Evolutionary conservation across 2,888 invertebrate species (phyloP), one percentile per base, ranked within the genome.

Genomic region (Neria commutata): DNA sequence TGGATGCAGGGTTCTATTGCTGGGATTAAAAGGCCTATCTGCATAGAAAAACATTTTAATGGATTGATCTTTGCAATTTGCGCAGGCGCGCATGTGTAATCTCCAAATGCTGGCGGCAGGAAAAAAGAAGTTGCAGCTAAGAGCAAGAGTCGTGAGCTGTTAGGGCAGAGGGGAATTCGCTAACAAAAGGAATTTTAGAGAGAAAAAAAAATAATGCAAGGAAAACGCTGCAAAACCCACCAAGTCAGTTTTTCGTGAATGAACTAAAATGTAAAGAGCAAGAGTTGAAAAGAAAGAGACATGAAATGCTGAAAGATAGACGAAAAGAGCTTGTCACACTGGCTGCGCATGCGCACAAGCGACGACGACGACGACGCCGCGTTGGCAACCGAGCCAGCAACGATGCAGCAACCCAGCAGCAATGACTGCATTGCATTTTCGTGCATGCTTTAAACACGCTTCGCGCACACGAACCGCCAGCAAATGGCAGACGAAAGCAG

Each of bases 311-410:
- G n/a, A n/a, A n/a, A n/a, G n/a, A n/a, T 25, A 53, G n/a, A 54
- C 47, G 16, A 45, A 21, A 58, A 60, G 72, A 71, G 68, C 67
- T 67, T 71, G 73, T 70, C 71, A 70, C 73, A 70, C 64, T 68
- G 63, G 67, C 62, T 62, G 67, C 66, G 62, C 69, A 67, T 61
- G 69, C 61, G 62, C 67, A 61, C 8, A 37, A 37, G n/a, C n/a
- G 24, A 49, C 26, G 24, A n/a, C n/a, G n/a, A n/a, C n/a, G n/a
- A n/a, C n/a, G 14, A 6, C 42, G 19, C 14, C 14, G 17, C 17
- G 10, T 11, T 42, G 19, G 47, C 47, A 47, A 40, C 16, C 10
- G 29, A 24, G 37, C 47, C 8, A 21, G 23, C 10, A 8, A 21
- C 21, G 23, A 24, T 24, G 11, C 37, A 37, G n/a, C 6, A 37